Percentiles rank a stretch among this genome's conserved stretches.
phyloP scores from a whole-genome alignment of 2,113 vertebrate genomes.

The Labeo catla region DNA sequence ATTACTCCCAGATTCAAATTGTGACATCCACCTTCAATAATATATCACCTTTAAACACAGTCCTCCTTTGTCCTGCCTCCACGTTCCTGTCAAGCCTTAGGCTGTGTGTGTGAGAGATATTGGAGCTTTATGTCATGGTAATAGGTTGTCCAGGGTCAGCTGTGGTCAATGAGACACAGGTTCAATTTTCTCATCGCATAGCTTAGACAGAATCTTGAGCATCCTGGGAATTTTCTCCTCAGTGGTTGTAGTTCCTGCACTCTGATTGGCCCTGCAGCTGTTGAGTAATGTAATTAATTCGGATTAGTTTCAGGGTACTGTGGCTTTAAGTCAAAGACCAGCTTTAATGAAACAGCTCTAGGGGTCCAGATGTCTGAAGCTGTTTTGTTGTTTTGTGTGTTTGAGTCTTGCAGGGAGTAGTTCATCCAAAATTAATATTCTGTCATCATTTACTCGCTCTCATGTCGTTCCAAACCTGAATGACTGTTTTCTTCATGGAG shows the following conservation, averaged over 20 bases:
- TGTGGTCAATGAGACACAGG: slow-evolving; percentile 13
- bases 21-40: slow-evolving; percentile 29
- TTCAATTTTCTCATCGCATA: neutral
- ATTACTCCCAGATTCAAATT: slow-evolving; percentile 43
- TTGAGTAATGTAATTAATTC: slow-evolving; percentile 17
- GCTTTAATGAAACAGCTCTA: neutral
- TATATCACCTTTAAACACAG: slow-evolving; percentile 29
- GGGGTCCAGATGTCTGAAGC: neutral
- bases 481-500: neutral
- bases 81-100: neutral
- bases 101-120: slow-evolving; percentile 16
- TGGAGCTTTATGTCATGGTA: neutral
- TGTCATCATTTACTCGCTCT: neutral
- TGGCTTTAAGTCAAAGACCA: neutral
- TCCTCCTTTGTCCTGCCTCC: neutral
- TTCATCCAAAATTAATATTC: neutral
- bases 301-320: slow-evolving; percentile 31
- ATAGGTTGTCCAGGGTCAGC: slow-evolving; percentile 27
- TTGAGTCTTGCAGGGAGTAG: neutral
- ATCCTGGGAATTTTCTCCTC: slow-evolving; percentile 27
- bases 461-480: neutral
- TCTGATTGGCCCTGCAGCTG: slow-evolving; percentile 12
- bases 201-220: neutral
- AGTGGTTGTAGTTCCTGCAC: neutral
- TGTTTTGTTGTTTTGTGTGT: slow-evolving; percentile 22